phyloP scores from a whole-genome alignment of 2,888 invertebrate species.

The Lepidochrysops patricia region DNA sequence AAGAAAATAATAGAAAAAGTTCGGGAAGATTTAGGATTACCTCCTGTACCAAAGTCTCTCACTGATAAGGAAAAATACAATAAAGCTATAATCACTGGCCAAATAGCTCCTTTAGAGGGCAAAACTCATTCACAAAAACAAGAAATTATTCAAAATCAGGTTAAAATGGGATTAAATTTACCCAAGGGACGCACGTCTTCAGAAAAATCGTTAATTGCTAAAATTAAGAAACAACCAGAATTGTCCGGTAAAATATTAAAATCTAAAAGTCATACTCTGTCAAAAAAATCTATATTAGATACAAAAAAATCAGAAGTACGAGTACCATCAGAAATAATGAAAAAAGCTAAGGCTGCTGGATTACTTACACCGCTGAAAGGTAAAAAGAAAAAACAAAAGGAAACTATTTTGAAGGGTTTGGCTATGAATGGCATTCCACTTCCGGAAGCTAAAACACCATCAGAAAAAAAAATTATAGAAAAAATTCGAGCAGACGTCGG shows the following conservation, averaged over 20 bases:
- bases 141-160: constrained; percentile 20
- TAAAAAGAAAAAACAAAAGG: constrained; percentile 23
- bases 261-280: background rate
- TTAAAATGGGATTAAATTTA: constrained; percentile 19
- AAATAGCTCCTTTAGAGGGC: constrained; percentile 34
- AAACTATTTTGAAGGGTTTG: constrained; percentile 23
- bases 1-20: constrained; percentile 25
- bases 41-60: constrained; percentile 27
- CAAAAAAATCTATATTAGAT: background rate
- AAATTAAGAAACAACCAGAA: constrained; percentile 22
- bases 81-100: constrained; percentile 31
- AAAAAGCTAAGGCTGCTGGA: constrained; percentile 13
- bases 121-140: constrained; percentile 29
- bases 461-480: constrained; percentile 19
- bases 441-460: constrained; percentile 22
- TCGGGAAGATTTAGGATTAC: constrained; percentile 25
- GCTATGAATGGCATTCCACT: constrained; percentile 23
- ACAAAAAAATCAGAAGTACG: constrained; percentile 19
- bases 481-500: constrained; percentile 21
- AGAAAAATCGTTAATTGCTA: constrained; percentile 19
- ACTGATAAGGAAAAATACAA: constrained; percentile 29
- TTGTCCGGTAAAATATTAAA: background rate
- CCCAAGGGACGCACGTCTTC: constrained; percentile 22
- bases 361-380: constrained; percentile 22
- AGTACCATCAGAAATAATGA: constrained; percentile 13